Base-by-base conservation (phyloP, 1,140 invertebrate species). In the Alviniconcha marisindica region DNA sequence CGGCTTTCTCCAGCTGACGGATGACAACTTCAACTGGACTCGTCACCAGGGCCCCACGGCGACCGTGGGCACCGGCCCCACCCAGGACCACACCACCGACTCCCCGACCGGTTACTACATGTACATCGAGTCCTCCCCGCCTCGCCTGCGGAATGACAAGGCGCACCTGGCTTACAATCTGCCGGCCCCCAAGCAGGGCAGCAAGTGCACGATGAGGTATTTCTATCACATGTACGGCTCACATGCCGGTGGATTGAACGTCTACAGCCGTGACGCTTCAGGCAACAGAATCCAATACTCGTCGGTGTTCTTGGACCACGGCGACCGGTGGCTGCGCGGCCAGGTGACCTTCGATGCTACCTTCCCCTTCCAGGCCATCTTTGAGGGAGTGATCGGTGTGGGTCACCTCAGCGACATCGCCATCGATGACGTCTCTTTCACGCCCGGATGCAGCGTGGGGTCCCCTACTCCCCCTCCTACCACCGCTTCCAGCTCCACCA, bases 391-490 rank as follows among this genome's bases (percentile, higher is more conserved):
- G n/a, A 54, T 83, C 40, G 89, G 89, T 10, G 66, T 33, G 44
- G 56, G 82, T 38, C 83, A 85, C 54, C 54, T 60, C 15, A 87
- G 89, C 42, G 89, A 90, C 69, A 89, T 89, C 24, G 87, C 86
- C n/a, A 94, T 96, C 33, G 96, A 96, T 91, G 96, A 96, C 84
- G 94, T 96, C 38, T 90, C 90, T n/a, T 92, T 93, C 38, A 91
- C 92, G 33, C 88, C 90, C 51, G 77, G 51, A 14, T 85, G 84
- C 74, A 83, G 80, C 42, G 40, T 80, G 63, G 81, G 77, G 15
- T 60, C 77, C 24, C n/a, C 56, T n/a, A 83, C 77, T 40, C 81
- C 84, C 21, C 48, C 81, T 14, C 81, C 84, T 28, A 60, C 71
- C 12, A 63, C 48, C 33, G 24, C 79, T 10, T 18, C 80, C 14